A percentile compares a stretch with the other conserved stretches of the same genome.
Conservation (phyloP, 2,888 invertebrate genomes). For the Xestia ashworthii region DNA sequence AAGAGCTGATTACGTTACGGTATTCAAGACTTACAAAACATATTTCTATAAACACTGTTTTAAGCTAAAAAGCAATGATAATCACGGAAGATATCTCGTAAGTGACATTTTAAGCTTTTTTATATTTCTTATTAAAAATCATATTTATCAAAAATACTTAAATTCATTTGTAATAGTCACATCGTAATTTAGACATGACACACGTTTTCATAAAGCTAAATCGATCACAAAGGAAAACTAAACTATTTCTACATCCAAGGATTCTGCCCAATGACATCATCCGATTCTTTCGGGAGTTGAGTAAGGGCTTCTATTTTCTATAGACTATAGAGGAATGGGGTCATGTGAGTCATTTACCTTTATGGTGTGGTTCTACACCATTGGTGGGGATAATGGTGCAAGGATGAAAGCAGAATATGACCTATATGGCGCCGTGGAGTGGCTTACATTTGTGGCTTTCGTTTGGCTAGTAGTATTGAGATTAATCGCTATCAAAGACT, state of each 20-base stretch:
- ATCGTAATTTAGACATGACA: conserved; percentile 30
- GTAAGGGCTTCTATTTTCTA: conserved; percentile 59
- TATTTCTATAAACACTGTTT: background rate
- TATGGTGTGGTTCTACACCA: conserved; percentile 47
- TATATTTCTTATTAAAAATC: background rate
- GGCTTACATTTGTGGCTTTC: conserved; percentile 43
- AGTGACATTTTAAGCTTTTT: no score
- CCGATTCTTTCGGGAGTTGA: conserved; percentile 48
- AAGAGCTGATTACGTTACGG: background rate
- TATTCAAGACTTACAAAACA: background rate
- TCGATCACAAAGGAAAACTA: conserved; percentile 55
- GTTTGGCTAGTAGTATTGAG: conserved; percentile 13
- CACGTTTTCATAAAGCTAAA: conserved; percentile 38
- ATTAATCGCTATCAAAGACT: conserved; percentile 31
- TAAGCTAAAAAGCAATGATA: no score
- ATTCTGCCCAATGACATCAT: conserved; percentile 60
- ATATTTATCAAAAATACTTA: background rate
- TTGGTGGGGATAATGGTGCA: conserved; percentile 42
- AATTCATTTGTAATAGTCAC: background rate
- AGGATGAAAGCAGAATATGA: conserved; percentile 53
- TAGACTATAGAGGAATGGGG: conserved; percentile 52
- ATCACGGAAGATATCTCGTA: no score
- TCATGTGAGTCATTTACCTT: conserved; percentile 65
- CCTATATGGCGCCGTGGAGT: conserved; percentile 45
- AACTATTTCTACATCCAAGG: conserved; percentile 52